Conservation (phyloP, 92 coral and sea anemone species). For the Desmophyllum pertusum region DNA sequence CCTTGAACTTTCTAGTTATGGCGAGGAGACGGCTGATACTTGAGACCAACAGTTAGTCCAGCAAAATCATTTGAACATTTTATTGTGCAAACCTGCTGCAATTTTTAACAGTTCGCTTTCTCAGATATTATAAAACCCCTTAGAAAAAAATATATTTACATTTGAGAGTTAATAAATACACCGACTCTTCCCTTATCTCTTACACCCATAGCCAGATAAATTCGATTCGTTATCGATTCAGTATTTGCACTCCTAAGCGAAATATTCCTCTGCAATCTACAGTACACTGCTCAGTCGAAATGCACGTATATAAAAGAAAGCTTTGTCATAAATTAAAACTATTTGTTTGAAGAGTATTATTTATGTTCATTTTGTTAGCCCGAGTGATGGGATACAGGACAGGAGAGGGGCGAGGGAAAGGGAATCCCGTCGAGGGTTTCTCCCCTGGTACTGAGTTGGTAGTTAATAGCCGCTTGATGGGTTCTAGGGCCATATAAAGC, state of each 20-base stretch:
- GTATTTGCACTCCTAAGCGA: neutral
- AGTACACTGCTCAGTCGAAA: neutral
- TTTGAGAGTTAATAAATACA: conserved; percentile 15
- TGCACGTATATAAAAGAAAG: neutral
- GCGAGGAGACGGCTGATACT: too few relatives aligned
- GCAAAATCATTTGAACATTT: neutral
- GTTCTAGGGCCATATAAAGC: too few relatives aligned
- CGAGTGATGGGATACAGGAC: neutral
- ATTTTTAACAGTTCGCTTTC: neutral
- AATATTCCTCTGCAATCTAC: neutral
- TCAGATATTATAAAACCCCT: neutral
- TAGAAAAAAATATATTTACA: neutral
- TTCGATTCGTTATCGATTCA: neutral
- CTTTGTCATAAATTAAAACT: neutral
- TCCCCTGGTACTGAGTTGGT: too few relatives aligned
- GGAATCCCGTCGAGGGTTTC: too few relatives aligned
- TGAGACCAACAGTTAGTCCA: too few relatives aligned
- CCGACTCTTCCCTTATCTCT: neutral
- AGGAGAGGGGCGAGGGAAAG: neutral
- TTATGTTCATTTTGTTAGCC: neutral
- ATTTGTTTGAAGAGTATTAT: neutral
- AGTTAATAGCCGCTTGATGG: too few relatives aligned
- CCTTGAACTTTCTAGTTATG: too few relatives aligned
- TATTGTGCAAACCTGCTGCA: neutral
- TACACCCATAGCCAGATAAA: neutral